These are phyloP conservation scores for Coremacera marginata DNA, from an alignment of 2,888 invertebrate genomes.

Conservation along the genomic window DNA sequence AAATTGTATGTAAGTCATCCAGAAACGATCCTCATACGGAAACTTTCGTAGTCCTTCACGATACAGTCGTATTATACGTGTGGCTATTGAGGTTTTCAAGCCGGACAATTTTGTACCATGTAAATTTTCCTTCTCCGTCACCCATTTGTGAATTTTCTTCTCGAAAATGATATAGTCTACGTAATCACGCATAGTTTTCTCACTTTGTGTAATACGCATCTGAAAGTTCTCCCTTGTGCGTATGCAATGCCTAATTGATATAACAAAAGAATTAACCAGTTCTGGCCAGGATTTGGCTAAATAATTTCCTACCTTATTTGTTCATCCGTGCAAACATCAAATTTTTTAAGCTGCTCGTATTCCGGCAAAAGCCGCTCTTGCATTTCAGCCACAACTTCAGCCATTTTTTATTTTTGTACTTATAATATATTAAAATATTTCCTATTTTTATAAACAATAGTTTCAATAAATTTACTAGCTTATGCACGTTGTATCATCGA, in stretches of 20 bases:
- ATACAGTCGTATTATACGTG: slow-evolving; percentile 80
- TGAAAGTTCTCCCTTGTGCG: slow-evolving; percentile 60
- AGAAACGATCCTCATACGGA: slow-evolving; percentile 80
- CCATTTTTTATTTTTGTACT: slow-evolving; percentile 73
- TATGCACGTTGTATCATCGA: slow-evolving; percentile 35
- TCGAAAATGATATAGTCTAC: slow-evolving; percentile 65
- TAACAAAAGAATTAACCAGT: slow-evolving; percentile 70
- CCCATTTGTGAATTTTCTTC: slow-evolving; percentile 57
- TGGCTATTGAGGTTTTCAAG: slow-evolving; percentile 78
- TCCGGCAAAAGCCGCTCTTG: slow-evolving; percentile 85
- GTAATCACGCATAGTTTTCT: slow-evolving; percentile 57
- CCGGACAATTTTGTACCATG: slow-evolving; percentile 73
- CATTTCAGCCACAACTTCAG: slow-evolving; percentile 83
- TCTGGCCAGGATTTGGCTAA: not conserved
- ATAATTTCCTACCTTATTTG: slow-evolving; percentile 76
- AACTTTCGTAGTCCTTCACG: slow-evolving; percentile 78
- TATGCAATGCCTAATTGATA: slow-evolving; percentile 55
- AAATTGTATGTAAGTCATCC: slow-evolving; percentile 85
- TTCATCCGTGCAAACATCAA: slow-evolving; percentile 77
- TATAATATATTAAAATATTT: not conserved
- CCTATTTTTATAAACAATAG: not conserved
- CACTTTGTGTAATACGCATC: slow-evolving; percentile 58
- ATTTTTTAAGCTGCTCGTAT: slow-evolving; percentile 82
- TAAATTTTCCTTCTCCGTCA: slow-evolving; percentile 72
- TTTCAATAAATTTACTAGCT: not conserved